Conservation (phyloP, 2,113 vertebrate genomes). For the Indicator indicator region DNA sequence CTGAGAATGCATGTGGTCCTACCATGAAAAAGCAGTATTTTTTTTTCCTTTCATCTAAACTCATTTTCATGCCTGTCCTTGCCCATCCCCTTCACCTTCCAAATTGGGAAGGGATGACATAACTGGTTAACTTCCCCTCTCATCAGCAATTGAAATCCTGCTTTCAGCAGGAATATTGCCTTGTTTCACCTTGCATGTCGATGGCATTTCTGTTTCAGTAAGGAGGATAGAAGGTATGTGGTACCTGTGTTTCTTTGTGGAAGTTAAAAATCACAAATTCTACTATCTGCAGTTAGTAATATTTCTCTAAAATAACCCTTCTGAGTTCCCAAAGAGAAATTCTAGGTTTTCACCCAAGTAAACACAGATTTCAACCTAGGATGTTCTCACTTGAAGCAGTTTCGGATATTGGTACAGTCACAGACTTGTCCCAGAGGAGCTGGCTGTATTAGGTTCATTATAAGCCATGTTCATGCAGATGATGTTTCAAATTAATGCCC, state of each 20-base stretch:
- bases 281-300: not conserved
- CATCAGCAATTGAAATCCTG: not conserved
- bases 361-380: not conserved
- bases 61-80: not conserved
- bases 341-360: not conserved
- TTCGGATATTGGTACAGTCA: not conserved
- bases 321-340: not conserved
- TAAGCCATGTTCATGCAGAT: not conserved
- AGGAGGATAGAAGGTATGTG: not conserved
- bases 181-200: not conserved
- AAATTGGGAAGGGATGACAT: not conserved
- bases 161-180: not conserved
- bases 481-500: not conserved
- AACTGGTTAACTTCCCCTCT: not conserved
- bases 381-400: not conserved
- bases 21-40: not conserved
- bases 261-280: not conserved
- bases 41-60: not conserved
- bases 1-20: not conserved
- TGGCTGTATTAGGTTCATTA: not conserved
- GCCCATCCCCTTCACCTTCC: not conserved
- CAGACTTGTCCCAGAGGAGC: not conserved
- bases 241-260: not conserved
- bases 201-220: not conserved
- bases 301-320: not conserved